Evolutionary conservation across 2,113 vertebrate species (phyloP).

Genomic region (Cnemophilus loriae): DNA sequence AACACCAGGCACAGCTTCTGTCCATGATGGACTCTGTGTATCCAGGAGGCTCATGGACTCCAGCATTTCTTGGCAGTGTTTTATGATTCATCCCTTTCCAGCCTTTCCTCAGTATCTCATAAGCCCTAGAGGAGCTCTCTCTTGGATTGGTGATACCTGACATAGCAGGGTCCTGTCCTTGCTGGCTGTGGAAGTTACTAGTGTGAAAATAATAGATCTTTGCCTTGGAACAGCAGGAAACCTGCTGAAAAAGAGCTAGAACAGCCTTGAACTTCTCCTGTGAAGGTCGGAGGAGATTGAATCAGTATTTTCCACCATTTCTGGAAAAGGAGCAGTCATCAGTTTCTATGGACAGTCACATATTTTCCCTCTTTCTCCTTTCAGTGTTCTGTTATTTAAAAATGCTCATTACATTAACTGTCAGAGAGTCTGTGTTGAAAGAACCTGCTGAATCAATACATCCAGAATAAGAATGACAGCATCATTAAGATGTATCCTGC

Average conservation of each 20-base stretch:
- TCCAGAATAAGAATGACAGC: not conserved
- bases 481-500: constrained; percentile 4
- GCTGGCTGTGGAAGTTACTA: not conserved
- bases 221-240: not conserved
- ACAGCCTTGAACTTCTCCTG: not conserved
- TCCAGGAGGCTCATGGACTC: not conserved
- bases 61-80: not conserved
- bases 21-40: not conserved
- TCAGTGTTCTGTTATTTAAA: not conserved
- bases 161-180: not conserved
- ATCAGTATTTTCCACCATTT: not conserved
- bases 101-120: not conserved
- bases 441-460: constrained; percentile 35
- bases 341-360: not conserved
- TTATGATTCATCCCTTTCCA: not conserved
- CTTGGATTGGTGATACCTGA: not conserved
- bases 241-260: not conserved
- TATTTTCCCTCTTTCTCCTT: constrained; percentile 12
- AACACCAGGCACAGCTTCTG: not conserved
- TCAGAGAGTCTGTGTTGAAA: not conserved
- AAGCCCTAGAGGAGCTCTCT: not conserved
- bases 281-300: not conserved
- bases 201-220: not conserved
- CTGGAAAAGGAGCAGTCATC: not conserved
- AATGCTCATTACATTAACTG: not conserved